Evolutionary conservation across 2,888 invertebrate genomes (phyloP), one percentile per base, ranked within the genome.

Genomic region (Leptopilina syphax): DNA sequence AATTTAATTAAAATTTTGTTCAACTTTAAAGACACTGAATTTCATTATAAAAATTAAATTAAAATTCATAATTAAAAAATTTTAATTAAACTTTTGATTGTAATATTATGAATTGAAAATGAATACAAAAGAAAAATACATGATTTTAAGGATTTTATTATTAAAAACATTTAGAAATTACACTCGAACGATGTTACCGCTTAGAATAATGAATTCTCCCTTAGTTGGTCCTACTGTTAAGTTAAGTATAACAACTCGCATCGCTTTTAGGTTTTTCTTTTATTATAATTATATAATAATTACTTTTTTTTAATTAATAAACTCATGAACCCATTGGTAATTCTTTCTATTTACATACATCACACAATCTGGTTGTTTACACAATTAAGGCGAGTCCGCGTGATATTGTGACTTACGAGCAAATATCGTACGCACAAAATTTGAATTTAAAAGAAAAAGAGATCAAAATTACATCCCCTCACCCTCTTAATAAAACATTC

Each of bases 131-230:
- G 73, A 27, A 82, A 80, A 76, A 66, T 57, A 81, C 76, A 67
- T 63, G 68, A 82, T 81, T 82, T 79, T 80, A 54, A 81, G 63
- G 77, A 81, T 90, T 90, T 90, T 90, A 89, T 90, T 90, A 89
- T 86, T 90, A 89, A 91, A 44, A 91, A 91, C 89, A 90, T 89
- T 90, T 89, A 90, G 89, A 90, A 91, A 90, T 89, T 91, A 90
- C 89, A 90, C 85, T 87, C 84, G 86, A 86, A 89, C 86, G 86
- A 85, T 84, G 83, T 80, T 84, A 84, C 86, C 85, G 84, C 85
- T 88, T 85, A 85, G 81, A 85, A 70, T 88, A 86, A 86, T 85
- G 86, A 86, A 87, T 85, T 84, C 73, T 82, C 80, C 67, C 76
- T 82, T 82, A 80, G 85, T 88, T 88, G 88, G 87, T 88, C 88